These are phyloP conservation scores for Stigmatopora nigra DNA, from an alignment of 2,113 vertebrate genomes.

Conservation along the genomic window DNA sequence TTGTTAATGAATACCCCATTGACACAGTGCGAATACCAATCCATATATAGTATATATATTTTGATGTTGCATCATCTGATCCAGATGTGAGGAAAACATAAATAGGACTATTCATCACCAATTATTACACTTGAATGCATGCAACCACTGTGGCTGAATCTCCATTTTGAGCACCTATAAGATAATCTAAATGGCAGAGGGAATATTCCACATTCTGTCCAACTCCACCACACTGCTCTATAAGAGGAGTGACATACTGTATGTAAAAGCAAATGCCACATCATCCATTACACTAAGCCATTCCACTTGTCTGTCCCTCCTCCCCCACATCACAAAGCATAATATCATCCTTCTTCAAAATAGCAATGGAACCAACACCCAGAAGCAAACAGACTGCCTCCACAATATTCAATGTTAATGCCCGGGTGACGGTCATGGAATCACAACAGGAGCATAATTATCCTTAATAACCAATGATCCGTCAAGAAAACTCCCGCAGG, in stretches of 20 bases:
- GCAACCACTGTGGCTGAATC: neutral
- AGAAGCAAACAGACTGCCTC: conserved; percentile 32
- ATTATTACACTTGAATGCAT: neutral
- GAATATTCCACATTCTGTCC: conserved; percentile 22
- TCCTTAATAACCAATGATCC: conserved; percentile 16
- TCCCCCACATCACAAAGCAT: conserved; percentile 27
- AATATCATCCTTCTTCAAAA: conserved; percentile 27
- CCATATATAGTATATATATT: neutral
- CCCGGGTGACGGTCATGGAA: conserved; percentile 28
- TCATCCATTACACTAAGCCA: conserved; percentile 11
- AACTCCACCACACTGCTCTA: conserved; percentile 11
- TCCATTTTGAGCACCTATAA: neutral
- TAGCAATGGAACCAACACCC: conserved; percentile 32
- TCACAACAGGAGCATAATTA: conserved; percentile 38
- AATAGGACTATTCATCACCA: neutral
- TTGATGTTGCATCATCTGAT: neutral
- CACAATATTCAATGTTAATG: conserved; percentile 27
- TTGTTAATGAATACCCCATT: no score
- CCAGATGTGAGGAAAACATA: neutral
- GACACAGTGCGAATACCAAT: no score
- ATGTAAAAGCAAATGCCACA: conserved; percentile 14
- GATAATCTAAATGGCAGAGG: conserved; percentile 31
- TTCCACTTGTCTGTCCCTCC: neutral
- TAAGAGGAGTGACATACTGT: conserved; percentile 16
- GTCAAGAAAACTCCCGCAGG: conserved; percentile 1